These are phyloP conservation scores for Rotaria sp. DNA, from an alignment of 2,888 invertebrate genomes.

Conservation along the genomic window DNA sequence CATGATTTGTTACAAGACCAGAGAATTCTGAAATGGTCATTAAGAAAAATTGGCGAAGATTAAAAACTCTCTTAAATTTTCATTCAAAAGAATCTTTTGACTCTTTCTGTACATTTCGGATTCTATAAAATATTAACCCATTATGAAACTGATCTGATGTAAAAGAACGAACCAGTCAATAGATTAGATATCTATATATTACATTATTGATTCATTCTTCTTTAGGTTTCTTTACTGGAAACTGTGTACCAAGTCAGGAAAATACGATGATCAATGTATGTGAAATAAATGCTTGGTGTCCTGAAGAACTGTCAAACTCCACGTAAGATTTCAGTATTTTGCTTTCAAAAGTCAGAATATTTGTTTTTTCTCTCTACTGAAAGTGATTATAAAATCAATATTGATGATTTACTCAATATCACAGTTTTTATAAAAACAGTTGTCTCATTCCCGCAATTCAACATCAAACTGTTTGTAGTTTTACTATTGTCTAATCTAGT, in stretches of 20 bases:
- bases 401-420: neutral
- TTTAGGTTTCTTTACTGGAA: neutral
- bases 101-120: too few relatives aligned
- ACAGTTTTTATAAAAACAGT: neutral
- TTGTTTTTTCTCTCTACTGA: neutral
- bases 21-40: too few relatives aligned
- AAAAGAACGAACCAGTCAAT: too few relatives aligned
- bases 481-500: too few relatives aligned
- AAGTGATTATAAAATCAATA: neutral
- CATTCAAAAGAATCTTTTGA: too few relatives aligned
- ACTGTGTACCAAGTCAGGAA: neutral
- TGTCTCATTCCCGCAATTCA: neutral
- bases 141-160: too few relatives aligned
- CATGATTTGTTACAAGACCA: too few relatives aligned
- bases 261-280: neutral
- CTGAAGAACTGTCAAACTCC: neutral
- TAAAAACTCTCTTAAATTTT: too few relatives aligned
- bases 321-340: neutral
- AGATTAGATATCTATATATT: too few relatives aligned
- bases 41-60: too few relatives aligned
- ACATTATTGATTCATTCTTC: neutral
- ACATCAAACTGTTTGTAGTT: neutral
- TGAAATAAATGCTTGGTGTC: slow-evolving; percentile 4
- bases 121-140: too few relatives aligned
- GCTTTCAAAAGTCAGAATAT: neutral